Conservation (phyloP, 2,797 vertebrate genomes). For the Lycodopsis pacificus region DNA sequence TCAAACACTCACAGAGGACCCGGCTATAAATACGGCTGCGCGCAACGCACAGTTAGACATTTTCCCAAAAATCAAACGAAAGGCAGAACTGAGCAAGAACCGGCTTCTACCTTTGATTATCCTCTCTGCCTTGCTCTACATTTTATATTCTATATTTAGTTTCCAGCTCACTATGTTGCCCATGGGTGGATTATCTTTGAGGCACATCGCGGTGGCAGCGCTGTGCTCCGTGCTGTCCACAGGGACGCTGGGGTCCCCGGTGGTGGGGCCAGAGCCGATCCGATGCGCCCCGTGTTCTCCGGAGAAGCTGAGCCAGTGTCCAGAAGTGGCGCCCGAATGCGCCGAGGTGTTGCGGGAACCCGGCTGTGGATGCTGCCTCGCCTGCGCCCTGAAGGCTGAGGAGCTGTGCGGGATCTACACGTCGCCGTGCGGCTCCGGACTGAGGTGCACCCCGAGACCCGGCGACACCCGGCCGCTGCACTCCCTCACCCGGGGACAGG, state of each 20-base stretch:
- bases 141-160: slow-evolving; percentile 52
- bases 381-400: slow-evolving; percentile 87
- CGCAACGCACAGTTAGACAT: slow-evolving; percentile 76
- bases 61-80: slow-evolving; percentile 75
- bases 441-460: slow-evolving; percentile 87
- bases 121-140: slow-evolving; percentile 46
- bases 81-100: slow-evolving; percentile 66
- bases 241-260: slow-evolving; percentile 79
- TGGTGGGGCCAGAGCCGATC: slow-evolving; percentile 83
- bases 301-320: slow-evolving; percentile 88
- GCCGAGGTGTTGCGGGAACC: slow-evolving; percentile 86
- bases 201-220: slow-evolving; percentile 66
- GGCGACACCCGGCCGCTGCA: slow-evolving; percentile 88
- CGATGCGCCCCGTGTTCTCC: slow-evolving; percentile 89
- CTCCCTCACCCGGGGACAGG: slow-evolving; percentile 89
- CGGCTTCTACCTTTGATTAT: slow-evolving; percentile 31
- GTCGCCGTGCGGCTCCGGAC: slow-evolving; percentile 89
- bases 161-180: slow-evolving; percentile 62
- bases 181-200: slow-evolving; percentile 72
- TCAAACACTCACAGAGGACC: slow-evolving; percentile 82
- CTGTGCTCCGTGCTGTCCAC: slow-evolving; percentile 63
- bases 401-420: slow-evolving; percentile 92
- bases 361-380: slow-evolving; percentile 92
- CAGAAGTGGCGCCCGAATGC: slow-evolving; percentile 86
- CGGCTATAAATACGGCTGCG: slow-evolving; percentile 85